Conservation (phyloP, 2,888 invertebrate genomes). For the Drosophila peninsularis region DNA sequence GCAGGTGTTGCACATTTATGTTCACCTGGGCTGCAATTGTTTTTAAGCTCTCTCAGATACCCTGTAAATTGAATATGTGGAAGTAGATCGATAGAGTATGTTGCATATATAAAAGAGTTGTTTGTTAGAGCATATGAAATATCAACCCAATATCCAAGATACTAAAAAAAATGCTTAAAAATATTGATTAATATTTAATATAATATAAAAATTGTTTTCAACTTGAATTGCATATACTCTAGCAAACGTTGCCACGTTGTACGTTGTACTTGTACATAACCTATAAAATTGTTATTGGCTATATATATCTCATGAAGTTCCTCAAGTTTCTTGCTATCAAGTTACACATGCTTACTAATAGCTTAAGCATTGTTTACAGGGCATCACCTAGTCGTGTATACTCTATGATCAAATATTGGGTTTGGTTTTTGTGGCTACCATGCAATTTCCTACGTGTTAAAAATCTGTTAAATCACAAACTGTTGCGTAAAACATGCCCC, state of each 20-base stretch:
- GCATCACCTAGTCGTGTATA: not conserved
- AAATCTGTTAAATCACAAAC: constrained; percentile 65
- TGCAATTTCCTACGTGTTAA: constrained; percentile 50
- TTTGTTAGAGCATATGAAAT: no score
- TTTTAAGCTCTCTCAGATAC: not conserved
- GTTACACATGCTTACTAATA: no score
- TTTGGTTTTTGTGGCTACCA: constrained; percentile 23
- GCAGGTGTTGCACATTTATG: constrained; percentile 46
- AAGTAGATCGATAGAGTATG: not conserved
- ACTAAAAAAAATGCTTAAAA: no score
- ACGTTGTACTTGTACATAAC: no score
- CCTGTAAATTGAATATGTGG: not conserved
- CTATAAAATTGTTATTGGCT: not conserved
- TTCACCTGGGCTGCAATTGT: constrained; percentile 25
- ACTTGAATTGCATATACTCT: no score
- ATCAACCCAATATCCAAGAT: no score
- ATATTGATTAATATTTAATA: not conserved
- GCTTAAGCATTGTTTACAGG: not conserved
- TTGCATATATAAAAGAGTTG: fast-evolving
- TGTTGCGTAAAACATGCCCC: constrained; percentile 45
- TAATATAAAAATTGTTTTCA: no score
- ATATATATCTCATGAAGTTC: not conserved
- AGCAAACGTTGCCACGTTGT: no score
- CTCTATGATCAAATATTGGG: not conserved
- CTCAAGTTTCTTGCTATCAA: not conserved